Percentiles rank a stretch among this genome's conserved stretches.
Conservation (phyloP, 2,113 vertebrate genomes). For the Loxodonta africana region DNA sequence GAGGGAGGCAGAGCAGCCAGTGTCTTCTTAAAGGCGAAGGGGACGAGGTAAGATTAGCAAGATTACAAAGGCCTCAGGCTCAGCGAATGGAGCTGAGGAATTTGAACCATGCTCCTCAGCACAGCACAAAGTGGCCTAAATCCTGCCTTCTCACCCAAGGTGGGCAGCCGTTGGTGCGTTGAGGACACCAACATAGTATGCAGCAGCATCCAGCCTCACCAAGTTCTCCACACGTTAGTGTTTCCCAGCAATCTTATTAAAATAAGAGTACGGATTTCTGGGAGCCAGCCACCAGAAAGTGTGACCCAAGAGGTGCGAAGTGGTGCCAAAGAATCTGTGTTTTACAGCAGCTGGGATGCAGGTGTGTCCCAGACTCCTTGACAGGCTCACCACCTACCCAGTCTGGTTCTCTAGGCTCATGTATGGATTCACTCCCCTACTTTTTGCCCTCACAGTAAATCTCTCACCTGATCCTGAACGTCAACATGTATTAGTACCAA, state of each 20-base stretch:
- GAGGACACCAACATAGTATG: no score
- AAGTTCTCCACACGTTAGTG: not conserved
- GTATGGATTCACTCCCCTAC: not conserved
- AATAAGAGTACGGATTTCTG: not conserved
- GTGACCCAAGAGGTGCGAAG: accelerated
- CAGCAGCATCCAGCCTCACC: not conserved
- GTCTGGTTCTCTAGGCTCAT: not conserved
- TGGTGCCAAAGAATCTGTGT: not conserved
- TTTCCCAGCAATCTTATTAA: not conserved
- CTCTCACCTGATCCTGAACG: not conserved
- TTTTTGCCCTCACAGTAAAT: not conserved
- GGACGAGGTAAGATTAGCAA: no score
- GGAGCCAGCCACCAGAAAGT: not conserved
- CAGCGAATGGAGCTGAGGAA: not conserved
- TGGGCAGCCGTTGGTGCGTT: no score
- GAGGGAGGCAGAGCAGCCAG: not conserved
- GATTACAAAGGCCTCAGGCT: no score
- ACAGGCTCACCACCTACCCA: no score
- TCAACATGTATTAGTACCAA: accelerated
- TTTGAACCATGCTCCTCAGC: not conserved
- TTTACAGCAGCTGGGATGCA: not conserved
- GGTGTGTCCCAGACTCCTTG: no score
- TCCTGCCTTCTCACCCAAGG: not conserved
- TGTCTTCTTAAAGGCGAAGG: not conserved
- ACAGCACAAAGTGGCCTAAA: accelerated